A percentile compares a stretch with the other conserved stretches of the same genome.
These are phyloP conservation scores for Threskiornis aethiopicus DNA, from an alignment of 2,797 vertebrate genomes.

Conservation along the genomic window DNA sequence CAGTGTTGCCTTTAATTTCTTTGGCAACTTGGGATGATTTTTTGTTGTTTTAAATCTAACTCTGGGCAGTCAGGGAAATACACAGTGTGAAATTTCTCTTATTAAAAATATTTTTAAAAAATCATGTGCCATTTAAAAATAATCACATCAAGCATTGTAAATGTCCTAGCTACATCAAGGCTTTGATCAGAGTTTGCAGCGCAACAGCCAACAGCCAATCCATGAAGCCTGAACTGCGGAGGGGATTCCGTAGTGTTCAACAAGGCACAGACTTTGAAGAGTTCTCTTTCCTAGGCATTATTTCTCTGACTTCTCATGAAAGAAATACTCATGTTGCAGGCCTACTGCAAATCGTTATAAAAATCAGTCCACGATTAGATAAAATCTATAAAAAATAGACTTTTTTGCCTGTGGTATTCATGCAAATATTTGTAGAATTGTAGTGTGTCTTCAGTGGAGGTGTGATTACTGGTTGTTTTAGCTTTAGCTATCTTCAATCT, in stretches of 20 bases:
- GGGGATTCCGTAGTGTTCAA: fast-evolving
- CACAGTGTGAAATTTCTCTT: neutral
- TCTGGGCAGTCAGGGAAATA: neutral
- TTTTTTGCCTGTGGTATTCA: neutral
- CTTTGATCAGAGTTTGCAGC: neutral
- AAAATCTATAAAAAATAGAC: neutral
- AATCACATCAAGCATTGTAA: neutral
- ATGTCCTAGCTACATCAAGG: neutral
- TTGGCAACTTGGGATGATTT: neutral
- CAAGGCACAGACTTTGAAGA: neutral
- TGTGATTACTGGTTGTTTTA: neutral
- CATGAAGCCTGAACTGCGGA: neutral
- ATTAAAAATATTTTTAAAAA: neutral
- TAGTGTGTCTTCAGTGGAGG: neutral
- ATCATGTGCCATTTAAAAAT: neutral
- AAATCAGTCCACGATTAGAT: neutral
- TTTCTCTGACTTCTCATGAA: neutral
- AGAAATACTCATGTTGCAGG: neutral
- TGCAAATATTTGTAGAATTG: too few species aligned
- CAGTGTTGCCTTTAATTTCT: neutral
- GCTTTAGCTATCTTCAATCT: fast-evolving
- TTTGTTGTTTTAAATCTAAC: neutral
- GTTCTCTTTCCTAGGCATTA: neutral
- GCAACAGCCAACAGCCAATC: neutral
- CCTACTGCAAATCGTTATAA: neutral